Percentiles rank a stretch among this genome's conserved stretches.
phyloP scores from a whole-genome alignment of 2,888 invertebrate species.

The Odontomyia ornata region DNA sequence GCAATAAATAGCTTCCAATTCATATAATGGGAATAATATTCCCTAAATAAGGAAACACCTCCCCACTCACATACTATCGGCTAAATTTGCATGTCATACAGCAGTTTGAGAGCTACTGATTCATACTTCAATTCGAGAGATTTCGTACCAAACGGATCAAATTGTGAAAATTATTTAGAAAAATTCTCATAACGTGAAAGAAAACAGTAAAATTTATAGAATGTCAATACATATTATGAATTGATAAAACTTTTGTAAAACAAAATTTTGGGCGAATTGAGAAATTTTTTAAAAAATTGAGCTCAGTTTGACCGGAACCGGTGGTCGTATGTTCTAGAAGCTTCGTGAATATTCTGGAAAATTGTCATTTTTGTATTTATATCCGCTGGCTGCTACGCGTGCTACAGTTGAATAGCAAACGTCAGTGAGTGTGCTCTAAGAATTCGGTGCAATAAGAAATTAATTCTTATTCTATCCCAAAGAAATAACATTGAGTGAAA shows the following conservation, averaged over 20 bases:
- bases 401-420: constrained; percentile 56
- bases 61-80: too few relatives aligned
- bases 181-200: too few relatives aligned
- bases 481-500: background rate
- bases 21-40: too few relatives aligned
- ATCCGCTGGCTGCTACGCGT: constrained; percentile 49
- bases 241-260: too few relatives aligned
- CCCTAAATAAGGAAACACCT: background rate
- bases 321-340: constrained; percentile 55
- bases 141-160: constrained; percentile 10
- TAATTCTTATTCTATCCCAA: too few relatives aligned
- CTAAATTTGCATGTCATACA: background rate
- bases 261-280: too few relatives aligned
- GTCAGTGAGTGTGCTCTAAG: constrained; percentile 51
- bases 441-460: too few relatives aligned
- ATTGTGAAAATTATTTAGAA: background rate
- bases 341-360: constrained; percentile 57
- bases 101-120: background rate
- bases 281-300: background rate
- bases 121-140: constrained; percentile 6
- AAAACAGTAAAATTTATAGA: too few relatives aligned
- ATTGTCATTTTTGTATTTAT: constrained; percentile 56
- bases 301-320: constrained; percentile 24
- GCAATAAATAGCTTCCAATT: too few relatives aligned
- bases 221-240: too few relatives aligned